These are phyloP conservation scores for Tonatia bakeri DNA, from an alignment of 2,113 vertebrate species.

Conservation along the genomic window DNA sequence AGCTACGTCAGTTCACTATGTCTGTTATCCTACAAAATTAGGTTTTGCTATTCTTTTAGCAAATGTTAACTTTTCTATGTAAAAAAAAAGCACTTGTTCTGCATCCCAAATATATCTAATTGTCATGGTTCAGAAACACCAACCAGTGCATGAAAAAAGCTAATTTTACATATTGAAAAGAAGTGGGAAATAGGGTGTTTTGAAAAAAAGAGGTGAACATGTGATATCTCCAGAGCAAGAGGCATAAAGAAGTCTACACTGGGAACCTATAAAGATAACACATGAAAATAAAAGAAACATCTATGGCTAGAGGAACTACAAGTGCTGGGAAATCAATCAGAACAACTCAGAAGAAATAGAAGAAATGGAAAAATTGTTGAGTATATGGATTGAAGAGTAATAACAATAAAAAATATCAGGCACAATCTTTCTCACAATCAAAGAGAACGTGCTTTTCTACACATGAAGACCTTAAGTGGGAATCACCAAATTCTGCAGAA, in stretches of 20 bases:
- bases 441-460: neutral
- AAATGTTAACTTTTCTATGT: conserved; percentile 1
- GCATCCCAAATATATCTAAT: neutral
- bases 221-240: neutral
- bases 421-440: neutral
- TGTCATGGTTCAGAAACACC: neutral
- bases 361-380: neutral
- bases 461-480: neutral
- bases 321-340: neutral
- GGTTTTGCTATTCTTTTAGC: neutral
- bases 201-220: neutral
- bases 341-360: neutral
- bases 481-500: neutral
- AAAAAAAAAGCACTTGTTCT: neutral
- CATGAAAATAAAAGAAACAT: neutral
- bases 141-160: neutral
- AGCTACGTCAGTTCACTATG: neutral
- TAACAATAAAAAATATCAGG: neutral
- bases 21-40: neutral
- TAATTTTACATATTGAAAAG: neutral
- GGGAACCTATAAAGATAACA: neutral
- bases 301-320: neutral
- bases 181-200: neutral
- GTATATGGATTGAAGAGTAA: neutral
- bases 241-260: neutral